Evolutionary conservation across 2,113 vertebrate genomes (phyloP), one percentile per base, ranked within the genome.

Genomic region (Cyanoramphus novaezelandiae): DNA sequence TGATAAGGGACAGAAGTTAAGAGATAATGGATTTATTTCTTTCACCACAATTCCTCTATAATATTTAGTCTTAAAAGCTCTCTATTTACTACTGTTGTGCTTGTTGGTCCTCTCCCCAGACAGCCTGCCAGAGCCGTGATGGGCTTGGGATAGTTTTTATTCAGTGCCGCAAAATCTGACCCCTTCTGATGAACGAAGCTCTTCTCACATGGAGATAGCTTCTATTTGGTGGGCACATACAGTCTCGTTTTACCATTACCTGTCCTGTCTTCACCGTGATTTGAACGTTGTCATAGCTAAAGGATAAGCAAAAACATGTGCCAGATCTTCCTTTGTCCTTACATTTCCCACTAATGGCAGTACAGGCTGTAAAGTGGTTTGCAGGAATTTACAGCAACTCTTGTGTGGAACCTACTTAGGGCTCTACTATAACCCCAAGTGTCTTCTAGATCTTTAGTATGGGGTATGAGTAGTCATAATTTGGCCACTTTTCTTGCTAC

Each of bases 241-340:
- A 0, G 5, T 4, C 14, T 23, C 1, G 0, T 31, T 65, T 39
- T 17, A 19, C 39, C 1, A 1, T 29, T 8, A 24, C 43, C 28
- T 28, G 13, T 28, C 44, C 28, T 4, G 2, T 3, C 17, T 18
- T 33, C 27, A 7, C 25, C n/a, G 55, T 3, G 24, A 5, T 25
- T 24, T n/a, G 14, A 35, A 13, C 0, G 21, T 13, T 14, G 27
- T 17, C 5, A 0, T 21, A 37, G 39, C n/a, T 17, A 4, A 53
- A 29, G 52, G 60, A 33, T 33, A 60, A 17, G 5, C 33, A 52
- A 10, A 11, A 23, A 2, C 0, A 0, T 4, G 17, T 11, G 12
- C 39, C 39, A 3, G 47, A 18, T n/a, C 69, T 31, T n/a, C 46
- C 46, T 21, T 10, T 21, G 19, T 37, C 59, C 52, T 60, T 7